phyloP scores from a whole-genome alignment of 1,140 invertebrate species.

The Polyergus mexicanus region DNA sequence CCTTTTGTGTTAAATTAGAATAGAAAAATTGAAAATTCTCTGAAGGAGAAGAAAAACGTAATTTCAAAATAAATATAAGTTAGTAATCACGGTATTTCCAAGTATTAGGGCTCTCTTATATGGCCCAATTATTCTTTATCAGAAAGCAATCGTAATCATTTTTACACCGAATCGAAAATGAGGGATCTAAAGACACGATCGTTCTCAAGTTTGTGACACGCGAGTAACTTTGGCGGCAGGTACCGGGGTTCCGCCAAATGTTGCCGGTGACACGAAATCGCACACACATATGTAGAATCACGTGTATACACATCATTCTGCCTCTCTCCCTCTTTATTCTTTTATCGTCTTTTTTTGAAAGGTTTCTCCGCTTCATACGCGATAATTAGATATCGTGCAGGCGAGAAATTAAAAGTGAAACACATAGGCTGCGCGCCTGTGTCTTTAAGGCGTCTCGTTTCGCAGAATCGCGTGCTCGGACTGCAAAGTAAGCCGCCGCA shows the following conservation, averaged over 20 bases:
- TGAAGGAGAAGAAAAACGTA: background rate
- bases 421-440: conserved; percentile 28
- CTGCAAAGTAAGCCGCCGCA: conserved; percentile 58
- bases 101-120: conserved; percentile 22
- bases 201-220: conserved; percentile 55
- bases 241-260: conserved; percentile 41
- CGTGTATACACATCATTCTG: background rate
- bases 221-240: conserved; percentile 48
- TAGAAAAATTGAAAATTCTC: background rate
- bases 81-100: conserved; percentile 18
- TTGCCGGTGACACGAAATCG: conserved; percentile 52
- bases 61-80: conserved; percentile 4
- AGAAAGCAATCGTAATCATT: conserved; percentile 47
- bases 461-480: conserved; percentile 39
- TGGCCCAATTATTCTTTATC: conserved; percentile 39
- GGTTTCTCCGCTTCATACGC: conserved; percentile 43
- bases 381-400: conserved; percentile 59
- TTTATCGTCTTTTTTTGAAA: conserved; percentile 53
- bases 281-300: conserved; percentile 8
- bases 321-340: background rate
- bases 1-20: background rate
- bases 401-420: conserved; percentile 65
- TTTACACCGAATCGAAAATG: conserved; percentile 57
- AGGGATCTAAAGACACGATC: conserved; percentile 22
- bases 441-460: conserved; percentile 58